phyloP scores from a whole-genome alignment of 2,888 invertebrate genomes.

The Leptura quadrifasciata region DNA sequence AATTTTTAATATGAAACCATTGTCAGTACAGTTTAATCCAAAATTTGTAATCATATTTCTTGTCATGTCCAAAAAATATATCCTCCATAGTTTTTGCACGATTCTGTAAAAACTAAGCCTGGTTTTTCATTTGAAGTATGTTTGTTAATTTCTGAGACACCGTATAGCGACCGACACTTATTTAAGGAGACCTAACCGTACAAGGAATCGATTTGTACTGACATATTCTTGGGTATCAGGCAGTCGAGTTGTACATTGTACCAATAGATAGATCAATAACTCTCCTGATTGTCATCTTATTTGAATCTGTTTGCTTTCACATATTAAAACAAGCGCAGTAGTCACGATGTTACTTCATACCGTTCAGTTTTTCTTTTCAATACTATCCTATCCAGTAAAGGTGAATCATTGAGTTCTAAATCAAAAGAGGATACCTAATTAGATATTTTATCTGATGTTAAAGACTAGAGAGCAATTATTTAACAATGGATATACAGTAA shows the following conservation, averaged over 20 bases:
- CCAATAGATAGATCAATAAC: slow-evolving; percentile 45
- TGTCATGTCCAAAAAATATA: too few species aligned
- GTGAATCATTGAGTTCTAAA: background rate
- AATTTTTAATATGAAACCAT: too few species aligned
- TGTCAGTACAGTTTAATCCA: too few species aligned
- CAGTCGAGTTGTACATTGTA: slow-evolving; percentile 2
- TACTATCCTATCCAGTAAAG: slow-evolving; percentile 7
- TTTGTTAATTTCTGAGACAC: background rate
- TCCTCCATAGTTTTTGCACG: too few species aligned
- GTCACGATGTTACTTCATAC: slow-evolving; percentile 40
- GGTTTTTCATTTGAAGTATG: background rate
- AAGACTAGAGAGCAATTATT: background rate
- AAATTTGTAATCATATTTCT: too few species aligned
- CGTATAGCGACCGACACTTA: background rate
- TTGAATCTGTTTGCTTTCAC: slow-evolving; percentile 37
- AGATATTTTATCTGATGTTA: slow-evolving; percentile 3
- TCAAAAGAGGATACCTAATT: background rate
- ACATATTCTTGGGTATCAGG: background rate
- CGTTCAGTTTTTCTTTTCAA: slow-evolving; percentile 27
- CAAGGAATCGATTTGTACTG: background rate
- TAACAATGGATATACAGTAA: background rate
- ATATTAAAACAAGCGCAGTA: slow-evolving; percentile 40
- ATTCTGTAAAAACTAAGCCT: too few species aligned
- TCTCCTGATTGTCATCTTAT: slow-evolving; percentile 46
- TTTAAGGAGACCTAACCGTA: background rate